Evolutionary conservation across 2,888 invertebrate genomes (phyloP).

Genomic region (Ophion obscuratus): DNA sequence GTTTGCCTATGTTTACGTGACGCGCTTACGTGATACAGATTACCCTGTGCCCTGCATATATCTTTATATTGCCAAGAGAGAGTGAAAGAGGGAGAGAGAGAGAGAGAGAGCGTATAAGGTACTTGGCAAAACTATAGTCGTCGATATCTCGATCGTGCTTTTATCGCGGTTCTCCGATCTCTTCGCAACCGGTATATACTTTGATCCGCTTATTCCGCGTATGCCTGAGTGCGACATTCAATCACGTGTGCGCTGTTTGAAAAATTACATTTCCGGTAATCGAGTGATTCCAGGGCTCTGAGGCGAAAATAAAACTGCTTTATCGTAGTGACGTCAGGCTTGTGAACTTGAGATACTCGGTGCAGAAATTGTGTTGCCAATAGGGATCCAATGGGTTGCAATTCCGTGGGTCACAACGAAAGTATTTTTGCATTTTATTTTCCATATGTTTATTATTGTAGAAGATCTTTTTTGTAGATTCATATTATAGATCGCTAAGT

Average conservation of each 20-base stretch:
- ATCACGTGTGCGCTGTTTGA: conserved; percentile 1
- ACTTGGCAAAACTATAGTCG: conserved; percentile 32
- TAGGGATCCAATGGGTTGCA: too few relatives aligned
- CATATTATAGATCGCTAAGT: too few relatives aligned
- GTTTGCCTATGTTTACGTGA: conserved; percentile 58
- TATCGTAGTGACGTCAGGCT: conserved; percentile 10
- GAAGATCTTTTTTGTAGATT: too few relatives aligned
- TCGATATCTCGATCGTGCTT: conserved; percentile 46
- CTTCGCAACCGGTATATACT: background rate
- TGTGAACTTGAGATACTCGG: background rate
- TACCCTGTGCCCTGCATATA: conserved; percentile 2
- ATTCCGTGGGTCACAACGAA: too few relatives aligned
- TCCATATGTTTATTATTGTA: too few relatives aligned
- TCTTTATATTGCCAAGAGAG: conserved; percentile 3
- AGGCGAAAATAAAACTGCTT: background rate
- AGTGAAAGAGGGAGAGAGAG: conserved; percentile 3
- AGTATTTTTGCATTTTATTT: too few relatives aligned
- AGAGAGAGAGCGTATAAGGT: background rate
- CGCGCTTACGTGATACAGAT: conserved; percentile 57
- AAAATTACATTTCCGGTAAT: conserved; percentile 17
- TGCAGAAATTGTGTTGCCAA: background rate
- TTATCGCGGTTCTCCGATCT: conserved; percentile 35
- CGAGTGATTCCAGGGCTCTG: background rate
- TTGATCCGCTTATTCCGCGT: background rate
- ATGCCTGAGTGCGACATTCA: conserved; percentile 1